Evolutionary conservation across 2,113 vertebrate species (phyloP).

Genomic region (Daphoenositta chrysoptera): DNA sequence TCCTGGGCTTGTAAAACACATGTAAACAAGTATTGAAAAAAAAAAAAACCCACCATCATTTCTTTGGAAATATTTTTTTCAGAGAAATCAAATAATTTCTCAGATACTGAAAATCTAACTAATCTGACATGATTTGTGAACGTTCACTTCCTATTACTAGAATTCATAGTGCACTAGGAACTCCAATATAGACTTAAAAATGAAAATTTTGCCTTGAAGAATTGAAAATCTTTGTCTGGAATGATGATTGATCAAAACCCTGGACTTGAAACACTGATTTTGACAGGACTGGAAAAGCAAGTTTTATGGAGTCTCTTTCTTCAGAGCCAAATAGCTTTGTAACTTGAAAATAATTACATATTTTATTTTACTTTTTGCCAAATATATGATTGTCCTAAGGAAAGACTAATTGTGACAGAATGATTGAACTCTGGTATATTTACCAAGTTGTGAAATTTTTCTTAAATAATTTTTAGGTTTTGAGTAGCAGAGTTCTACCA

Average conservation of each 20-base stretch:
- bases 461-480: neutral
- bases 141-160: neutral
- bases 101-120: neutral
- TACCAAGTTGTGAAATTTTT: neutral
- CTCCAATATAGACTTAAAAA: neutral
- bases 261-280: neutral
- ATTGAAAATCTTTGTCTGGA: neutral
- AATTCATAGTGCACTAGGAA: neutral
- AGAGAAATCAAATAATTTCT: neutral
- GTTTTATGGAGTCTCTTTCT: neutral
- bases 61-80: neutral
- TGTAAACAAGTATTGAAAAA: neutral
- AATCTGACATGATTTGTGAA: neutral
- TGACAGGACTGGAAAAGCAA: neutral
- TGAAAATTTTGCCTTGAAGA: neutral
- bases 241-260: neutral
- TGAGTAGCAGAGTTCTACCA: neutral
- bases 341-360: neutral
- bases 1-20: neutral
- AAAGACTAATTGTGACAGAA: neutral
- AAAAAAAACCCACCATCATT: neutral
- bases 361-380: neutral
- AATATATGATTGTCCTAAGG: neutral
- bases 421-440: neutral
- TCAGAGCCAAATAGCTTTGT: neutral